These are phyloP conservation scores for Dendrolimus pini DNA, from an alignment of 2,888 invertebrate genomes.

Conservation along the genomic window DNA sequence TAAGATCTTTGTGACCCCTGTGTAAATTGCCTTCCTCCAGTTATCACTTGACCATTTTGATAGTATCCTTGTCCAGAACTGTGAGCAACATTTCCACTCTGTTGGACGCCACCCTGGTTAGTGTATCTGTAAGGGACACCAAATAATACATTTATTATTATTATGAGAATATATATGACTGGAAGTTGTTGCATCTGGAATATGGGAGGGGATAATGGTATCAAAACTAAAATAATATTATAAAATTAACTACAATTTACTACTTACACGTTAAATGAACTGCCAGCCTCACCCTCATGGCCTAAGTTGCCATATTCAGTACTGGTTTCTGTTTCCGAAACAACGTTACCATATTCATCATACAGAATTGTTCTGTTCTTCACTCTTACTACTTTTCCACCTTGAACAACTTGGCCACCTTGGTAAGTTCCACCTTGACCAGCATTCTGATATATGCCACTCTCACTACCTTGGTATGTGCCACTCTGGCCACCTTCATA, in stretches of 20 bases:
- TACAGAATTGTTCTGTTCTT: slow-evolving; percentile 53
- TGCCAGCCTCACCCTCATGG: slow-evolving; percentile 62
- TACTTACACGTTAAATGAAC: slow-evolving; percentile 62
- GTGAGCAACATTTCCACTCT: slow-evolving; percentile 4
- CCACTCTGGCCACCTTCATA: slow-evolving; percentile 13
- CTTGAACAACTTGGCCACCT: slow-evolving; percentile 20
- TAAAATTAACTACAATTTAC: neutral
- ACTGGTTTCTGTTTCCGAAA: slow-evolving; percentile 67
- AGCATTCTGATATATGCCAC: neutral
- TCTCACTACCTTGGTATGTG: slow-evolving; percentile 12
- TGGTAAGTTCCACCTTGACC: slow-evolving; percentile 12
- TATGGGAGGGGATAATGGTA: no score
- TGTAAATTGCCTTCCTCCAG: slow-evolving; percentile 11
- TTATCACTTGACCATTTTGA: slow-evolving; percentile 4
- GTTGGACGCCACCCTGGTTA: slow-evolving; percentile 1
- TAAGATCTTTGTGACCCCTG: slow-evolving; percentile 12
- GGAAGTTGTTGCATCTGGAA: no score
- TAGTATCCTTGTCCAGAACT: slow-evolving; percentile 3
- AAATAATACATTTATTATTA: neutral
- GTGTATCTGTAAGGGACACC: neutral
- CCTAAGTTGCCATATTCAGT: slow-evolving; percentile 66
- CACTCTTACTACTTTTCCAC: slow-evolving; percentile 34
- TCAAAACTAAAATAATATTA: no score
- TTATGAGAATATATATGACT: no score
- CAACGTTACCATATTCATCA: slow-evolving; percentile 59